phyloP scores from a whole-genome alignment of 2,797 vertebrate genomes.

The Microcaecilia unicolor region DNA sequence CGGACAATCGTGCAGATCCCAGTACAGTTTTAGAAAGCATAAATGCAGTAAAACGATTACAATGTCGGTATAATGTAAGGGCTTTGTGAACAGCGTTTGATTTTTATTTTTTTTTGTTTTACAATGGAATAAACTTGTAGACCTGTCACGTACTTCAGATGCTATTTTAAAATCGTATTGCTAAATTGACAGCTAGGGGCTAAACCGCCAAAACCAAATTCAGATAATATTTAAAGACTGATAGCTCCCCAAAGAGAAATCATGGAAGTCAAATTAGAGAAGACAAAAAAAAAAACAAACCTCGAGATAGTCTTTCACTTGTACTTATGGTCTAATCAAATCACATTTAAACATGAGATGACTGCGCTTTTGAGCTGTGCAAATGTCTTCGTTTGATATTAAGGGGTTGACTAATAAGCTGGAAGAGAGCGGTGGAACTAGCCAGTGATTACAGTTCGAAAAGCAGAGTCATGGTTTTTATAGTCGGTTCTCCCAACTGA shows the following conservation, averaged over 20 bases:
- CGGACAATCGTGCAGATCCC: too few species aligned
- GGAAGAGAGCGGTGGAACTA: too few species aligned
- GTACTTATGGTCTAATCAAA: conserved; percentile 28
- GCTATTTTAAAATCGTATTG: conserved; percentile 45
- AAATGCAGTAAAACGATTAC: too few species aligned
- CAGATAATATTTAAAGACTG: conserved; percentile 48
- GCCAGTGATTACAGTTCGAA: too few species aligned
- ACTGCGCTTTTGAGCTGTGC: conserved; percentile 28
- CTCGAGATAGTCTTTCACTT: conserved; percentile 50
- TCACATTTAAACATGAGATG: conserved; percentile 17
- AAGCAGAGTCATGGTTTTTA: too few species aligned
- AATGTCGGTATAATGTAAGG: too few species aligned
- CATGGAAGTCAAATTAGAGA: conserved; percentile 38
- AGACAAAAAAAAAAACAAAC: conserved; percentile 34
- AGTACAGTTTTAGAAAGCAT: too few species aligned
- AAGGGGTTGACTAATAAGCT: too few species aligned
- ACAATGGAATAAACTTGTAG: conserved; percentile 22
- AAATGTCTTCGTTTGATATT: too few species aligned
- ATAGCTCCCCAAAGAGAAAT: conserved; percentile 44
- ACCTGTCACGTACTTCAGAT: conserved; percentile 30
- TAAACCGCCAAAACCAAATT: conserved; percentile 36
- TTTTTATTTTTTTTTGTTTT: conserved; percentile 18
- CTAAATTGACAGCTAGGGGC: conserved; percentile 51
- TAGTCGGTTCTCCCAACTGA: too few species aligned
- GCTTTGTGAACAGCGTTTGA: background rate